These are phyloP conservation scores for Enteromius unitaeniatus DNA, from an alignment of 2,797 vertebrate genomes.

Conservation along the genomic window DNA sequence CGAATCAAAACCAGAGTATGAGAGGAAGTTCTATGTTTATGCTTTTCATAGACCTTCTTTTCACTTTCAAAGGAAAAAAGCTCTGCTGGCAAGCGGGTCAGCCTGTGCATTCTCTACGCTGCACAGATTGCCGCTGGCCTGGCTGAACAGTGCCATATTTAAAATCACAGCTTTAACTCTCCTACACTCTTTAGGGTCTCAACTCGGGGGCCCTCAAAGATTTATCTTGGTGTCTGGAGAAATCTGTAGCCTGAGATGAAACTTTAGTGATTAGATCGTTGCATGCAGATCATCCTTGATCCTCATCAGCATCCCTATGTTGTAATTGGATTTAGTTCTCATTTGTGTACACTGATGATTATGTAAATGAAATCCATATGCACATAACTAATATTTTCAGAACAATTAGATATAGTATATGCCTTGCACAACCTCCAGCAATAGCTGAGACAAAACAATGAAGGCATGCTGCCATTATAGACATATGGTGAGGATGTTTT, in stretches of 20 bases:
- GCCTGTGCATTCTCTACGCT: constrained; percentile 29
- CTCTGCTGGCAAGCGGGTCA: constrained; percentile 34
- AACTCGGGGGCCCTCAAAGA: neutral
- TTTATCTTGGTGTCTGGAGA: constrained; percentile 3
- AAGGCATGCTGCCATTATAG: neutral
- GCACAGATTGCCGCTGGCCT: constrained; percentile 42
- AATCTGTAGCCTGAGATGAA: constrained; percentile 10
- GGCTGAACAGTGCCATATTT: constrained; percentile 62
- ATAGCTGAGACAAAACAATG: constrained; percentile 31
- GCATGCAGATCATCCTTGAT: constrained; percentile 18
- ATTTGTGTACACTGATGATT: constrained; percentile 28
- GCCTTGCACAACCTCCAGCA: constrained; percentile 8
- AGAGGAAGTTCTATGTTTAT: constrained; percentile 76
- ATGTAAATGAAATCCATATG: constrained; percentile 29
- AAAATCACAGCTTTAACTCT: constrained; percentile 57
- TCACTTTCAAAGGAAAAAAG: constrained; percentile 67
- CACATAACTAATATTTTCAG: constrained; percentile 37
- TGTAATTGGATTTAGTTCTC: constrained; percentile 28
- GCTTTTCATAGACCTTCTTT: constrained; percentile 68
- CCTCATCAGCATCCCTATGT: neutral
- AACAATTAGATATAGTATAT: constrained; percentile 31
- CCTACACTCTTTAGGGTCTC: constrained; percentile 22
- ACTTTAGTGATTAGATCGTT: constrained; percentile 20
- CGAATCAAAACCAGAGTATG: constrained; percentile 75
- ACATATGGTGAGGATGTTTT: constrained; percentile 26